Base-by-base conservation (phyloP, 2,888 invertebrate species). In the Drosophila vallismaia region DNA sequence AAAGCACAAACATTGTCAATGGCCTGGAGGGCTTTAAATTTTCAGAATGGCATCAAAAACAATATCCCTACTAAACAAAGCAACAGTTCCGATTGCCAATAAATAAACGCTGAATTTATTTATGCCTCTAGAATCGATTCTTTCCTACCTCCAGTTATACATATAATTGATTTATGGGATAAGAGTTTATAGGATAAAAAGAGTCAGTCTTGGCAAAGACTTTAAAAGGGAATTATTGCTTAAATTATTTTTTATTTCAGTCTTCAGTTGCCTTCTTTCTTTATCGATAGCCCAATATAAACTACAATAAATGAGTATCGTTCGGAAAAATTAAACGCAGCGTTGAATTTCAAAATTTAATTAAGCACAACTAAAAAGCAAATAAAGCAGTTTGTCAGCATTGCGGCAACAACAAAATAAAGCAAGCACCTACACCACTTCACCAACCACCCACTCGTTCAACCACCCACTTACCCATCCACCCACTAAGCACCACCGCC, bases 311-410 rank as follows among this genome's bases (percentile, higher is more conserved):
- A 33, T 40, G 50, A 53, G 71, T 59, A 71, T 24, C 40, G 28
- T 54, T 48, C 26, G 45, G 46, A 52, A 62, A 57, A 71, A 70
- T 66, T 49, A 66, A 72, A 73, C 58, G 51, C 51, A 66, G 69
- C 60, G 60, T 44, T 71, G 58, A 71, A 72, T 71, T 79, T 75
- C 67, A 78, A 76, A 77, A 77, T 78, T 76, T 76, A 79, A 82
- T 86, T 80, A 77, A 67, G 74, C 74, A 72, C 74, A 74, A 70
- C 60, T 71, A 57, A 77, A 82, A 85, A 73, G 71, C 77, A 82
- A 82, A 79, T 81, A 76, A 74, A 74, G 64, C 69, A 62, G 76
- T 75, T 79, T 75, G 73, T 56, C 49, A 66, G 62, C 62, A 69
- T 56, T 72, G 82, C 77, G 55, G 48, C 53, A 66, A 40, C 66